A percentile compares a stretch with the other conserved stretches of the same genome.
phyloP scores from a whole-genome alignment of 1,140 invertebrate species.

The Branchinecta lindahli region DNA sequence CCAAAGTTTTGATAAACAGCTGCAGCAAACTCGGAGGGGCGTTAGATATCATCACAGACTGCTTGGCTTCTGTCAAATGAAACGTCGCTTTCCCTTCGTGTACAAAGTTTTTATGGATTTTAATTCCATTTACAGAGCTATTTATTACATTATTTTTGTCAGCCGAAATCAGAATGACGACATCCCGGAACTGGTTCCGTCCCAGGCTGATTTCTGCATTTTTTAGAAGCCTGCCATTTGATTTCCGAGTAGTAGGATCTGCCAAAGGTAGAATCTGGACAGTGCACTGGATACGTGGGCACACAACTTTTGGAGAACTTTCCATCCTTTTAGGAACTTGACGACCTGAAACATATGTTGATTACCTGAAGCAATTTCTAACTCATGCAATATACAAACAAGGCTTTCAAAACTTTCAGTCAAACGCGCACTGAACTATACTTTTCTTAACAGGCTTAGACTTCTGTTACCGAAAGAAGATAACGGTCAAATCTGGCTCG shows the following conservation, averaged over 20 bases:
- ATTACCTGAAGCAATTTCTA: no score
- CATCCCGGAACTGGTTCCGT: not conserved
- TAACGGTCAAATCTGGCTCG: no score
- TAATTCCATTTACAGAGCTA: not conserved
- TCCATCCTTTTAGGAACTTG: not conserved
- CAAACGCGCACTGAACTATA: no score
- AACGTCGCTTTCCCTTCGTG: not conserved
- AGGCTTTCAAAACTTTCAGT: no score
- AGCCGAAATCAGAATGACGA: not conserved
- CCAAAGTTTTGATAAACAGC: not conserved
- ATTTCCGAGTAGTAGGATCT: not conserved
- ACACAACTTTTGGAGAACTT: not conserved
- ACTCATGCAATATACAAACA: no score
- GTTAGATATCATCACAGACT: not conserved
- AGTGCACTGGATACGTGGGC: not conserved
- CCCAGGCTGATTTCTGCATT: not conserved
- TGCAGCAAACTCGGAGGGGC: not conserved
- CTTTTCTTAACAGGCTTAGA: no score
- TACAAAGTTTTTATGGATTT: constrained; percentile 7
- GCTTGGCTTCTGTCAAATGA: not conserved
- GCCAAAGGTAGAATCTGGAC: not conserved
- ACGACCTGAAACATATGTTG: no score
- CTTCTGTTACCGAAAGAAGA: no score
- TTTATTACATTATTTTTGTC: not conserved
- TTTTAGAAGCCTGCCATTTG: not conserved